Evolutionary conservation across 2,888 invertebrate genomes (phyloP), one percentile per base, ranked within the genome.

Genomic region (Lepetodrilus schrolli): DNA sequence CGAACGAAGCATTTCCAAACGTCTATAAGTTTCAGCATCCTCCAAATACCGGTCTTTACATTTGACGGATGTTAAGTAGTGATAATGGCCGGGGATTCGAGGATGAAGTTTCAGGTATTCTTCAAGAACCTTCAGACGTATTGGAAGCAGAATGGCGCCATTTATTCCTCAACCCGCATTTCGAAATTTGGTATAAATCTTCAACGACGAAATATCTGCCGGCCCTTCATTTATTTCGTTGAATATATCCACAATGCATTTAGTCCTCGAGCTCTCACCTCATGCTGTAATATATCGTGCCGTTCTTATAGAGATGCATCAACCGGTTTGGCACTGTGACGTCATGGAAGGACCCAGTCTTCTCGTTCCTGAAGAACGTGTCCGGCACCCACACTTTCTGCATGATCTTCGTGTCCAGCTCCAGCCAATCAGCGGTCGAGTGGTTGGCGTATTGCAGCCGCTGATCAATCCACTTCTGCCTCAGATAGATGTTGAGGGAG

Each of bases 241-340:
- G n/a, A 7, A 13, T 17, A 43, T 43, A 1, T 4, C 43, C 10
- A 4, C 4, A 1, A 13, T 43, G 65, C 8, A 58, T 17, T 7
- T n/a, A 10, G 17, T 7, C n/a, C 4, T 10, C n/a, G 26, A 26
- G n/a, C n/a, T n/a, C 68, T 20, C 75, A 87, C 88, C 87, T 86
- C 70, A 85, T 80, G 65, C 85, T 86, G 75, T 88, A 88, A 10
- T 83, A 80, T 1, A 88, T 82, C 1, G 86, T 87, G 1, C 88
- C 88, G 72, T 88, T 83, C 36, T 80, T 75, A 72, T 86, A 86
- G 1, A 88, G 79, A 68, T 87, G 86, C 83, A 88, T 83, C 76
- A 88, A 80, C 70, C 83, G 82, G 72, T 88, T 88, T 10, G 88
- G 88, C 8, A 87, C 83, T 4, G 88, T 88, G 20, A 88, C 85